Percentiles rank a stretch among this genome's conserved stretches.
Conservation (phyloP, 2,888 invertebrate species). For the Rhodophaea formosa region DNA sequence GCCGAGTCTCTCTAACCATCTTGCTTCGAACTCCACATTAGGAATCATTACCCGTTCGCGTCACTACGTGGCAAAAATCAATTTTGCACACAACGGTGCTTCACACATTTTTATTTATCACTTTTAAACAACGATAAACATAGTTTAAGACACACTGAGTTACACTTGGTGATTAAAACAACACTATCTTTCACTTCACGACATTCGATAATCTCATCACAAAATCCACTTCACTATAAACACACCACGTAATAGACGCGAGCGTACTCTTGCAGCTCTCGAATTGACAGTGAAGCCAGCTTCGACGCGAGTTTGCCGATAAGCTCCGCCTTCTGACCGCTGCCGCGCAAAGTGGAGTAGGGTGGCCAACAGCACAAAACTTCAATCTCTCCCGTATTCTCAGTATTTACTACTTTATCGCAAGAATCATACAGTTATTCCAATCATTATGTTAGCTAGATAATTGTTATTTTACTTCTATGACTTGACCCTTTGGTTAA, state of each 20-base stretch:
- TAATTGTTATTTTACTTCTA: too few relatives aligned
- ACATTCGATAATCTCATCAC: constrained; percentile 77
- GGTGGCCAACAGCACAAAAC: constrained; percentile 43
- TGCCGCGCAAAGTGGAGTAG: constrained; percentile 80
- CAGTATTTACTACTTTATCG: not conserved
- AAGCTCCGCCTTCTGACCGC: constrained; percentile 82
- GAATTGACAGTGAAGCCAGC: constrained; percentile 79
- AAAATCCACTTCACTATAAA: constrained; percentile 78
- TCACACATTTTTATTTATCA: constrained; percentile 77
- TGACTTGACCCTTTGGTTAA: too few relatives aligned
- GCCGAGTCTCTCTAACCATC: constrained; percentile 99
- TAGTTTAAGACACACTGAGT: constrained; percentile 63
- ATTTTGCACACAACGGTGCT: constrained; percentile 78
- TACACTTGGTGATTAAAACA: constrained; percentile 65
- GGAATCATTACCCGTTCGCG: constrained; percentile 86
- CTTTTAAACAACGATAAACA: constrained; percentile 64
- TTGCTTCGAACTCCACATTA: constrained; percentile 97
- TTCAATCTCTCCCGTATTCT: not conserved
- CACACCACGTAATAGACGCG: constrained; percentile 78
- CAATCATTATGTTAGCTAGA: too few relatives aligned
- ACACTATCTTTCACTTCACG: constrained; percentile 77
- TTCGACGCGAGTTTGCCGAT: constrained; percentile 81
- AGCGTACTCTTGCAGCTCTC: constrained; percentile 79
- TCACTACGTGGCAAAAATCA: constrained; percentile 82
- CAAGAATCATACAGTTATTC: too few relatives aligned